A percentile compares a stretch with the other conserved stretches of the same genome.
phyloP scores from a whole-genome alignment of 2,797 vertebrate genomes.

The Diplodus sargus region DNA sequence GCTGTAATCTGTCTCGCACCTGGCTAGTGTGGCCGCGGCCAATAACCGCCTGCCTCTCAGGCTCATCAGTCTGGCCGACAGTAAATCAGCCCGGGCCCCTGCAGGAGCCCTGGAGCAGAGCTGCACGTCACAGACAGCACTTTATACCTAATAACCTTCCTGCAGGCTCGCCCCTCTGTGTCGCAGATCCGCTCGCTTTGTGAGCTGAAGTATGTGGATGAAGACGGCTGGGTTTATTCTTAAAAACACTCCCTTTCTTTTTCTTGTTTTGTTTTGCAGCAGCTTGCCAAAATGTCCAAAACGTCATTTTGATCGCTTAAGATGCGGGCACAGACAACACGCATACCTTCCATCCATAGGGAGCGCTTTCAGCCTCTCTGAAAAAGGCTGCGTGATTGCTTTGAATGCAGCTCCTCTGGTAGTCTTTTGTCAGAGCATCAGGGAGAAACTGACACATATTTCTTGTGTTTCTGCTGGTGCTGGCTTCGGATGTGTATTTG shows the following conservation, averaged over 20 bases:
- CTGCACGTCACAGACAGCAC: slow-evolving; percentile 49
- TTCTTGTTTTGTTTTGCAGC: background rate
- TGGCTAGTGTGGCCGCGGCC: slow-evolving; percentile 54
- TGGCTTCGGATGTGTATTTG: slow-evolving; percentile 57
- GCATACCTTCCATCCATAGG: slow-evolving; percentile 47
- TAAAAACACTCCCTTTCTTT: background rate
- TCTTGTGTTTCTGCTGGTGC: slow-evolving; percentile 49
- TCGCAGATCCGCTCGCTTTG: slow-evolving; percentile 41
- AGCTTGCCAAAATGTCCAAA: slow-evolving; percentile 44
- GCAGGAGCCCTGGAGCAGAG: slow-evolving; percentile 61
- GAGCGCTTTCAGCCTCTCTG: slow-evolving; percentile 53
- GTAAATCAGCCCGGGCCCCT: slow-evolving; percentile 62
- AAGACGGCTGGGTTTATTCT: slow-evolving; percentile 23
- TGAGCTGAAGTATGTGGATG: slow-evolving; percentile 28
- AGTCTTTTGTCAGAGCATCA: slow-evolving; percentile 61
- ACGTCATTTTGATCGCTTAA: slow-evolving; percentile 61
- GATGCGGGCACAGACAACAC: slow-evolving; percentile 48
- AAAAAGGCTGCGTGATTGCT: slow-evolving; percentile 55
- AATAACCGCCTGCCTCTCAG: slow-evolving; percentile 59
- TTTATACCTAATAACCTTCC: slow-evolving; percentile 50
- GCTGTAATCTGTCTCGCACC: slow-evolving; percentile 68
- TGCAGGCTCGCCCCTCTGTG: slow-evolving; percentile 39
- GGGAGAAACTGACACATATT: slow-evolving; percentile 57
- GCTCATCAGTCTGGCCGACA: slow-evolving; percentile 70
- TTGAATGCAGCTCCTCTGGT: slow-evolving; percentile 56